These are phyloP conservation scores for Marisa cornuarietis DNA, from an alignment of 1,140 invertebrate genomes.

Conservation along the genomic window DNA sequence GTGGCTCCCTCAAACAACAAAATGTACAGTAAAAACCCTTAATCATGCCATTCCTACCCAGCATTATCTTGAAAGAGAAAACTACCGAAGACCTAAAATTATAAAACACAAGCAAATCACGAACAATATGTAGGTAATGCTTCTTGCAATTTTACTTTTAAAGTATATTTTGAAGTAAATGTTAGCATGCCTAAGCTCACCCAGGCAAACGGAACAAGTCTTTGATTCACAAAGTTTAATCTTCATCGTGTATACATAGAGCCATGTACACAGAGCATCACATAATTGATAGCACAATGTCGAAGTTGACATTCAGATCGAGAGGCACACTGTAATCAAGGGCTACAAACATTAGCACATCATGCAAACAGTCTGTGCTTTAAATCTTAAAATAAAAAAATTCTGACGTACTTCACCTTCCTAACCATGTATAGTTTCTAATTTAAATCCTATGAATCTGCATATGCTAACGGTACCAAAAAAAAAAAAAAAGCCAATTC, in stretches of 20 bases:
- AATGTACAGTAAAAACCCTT: too few species aligned
- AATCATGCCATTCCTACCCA: too few species aligned
- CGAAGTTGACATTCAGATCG: not conserved
- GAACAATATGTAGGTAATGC: too few species aligned
- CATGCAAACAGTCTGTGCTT: not conserved
- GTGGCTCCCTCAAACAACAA: too few species aligned
- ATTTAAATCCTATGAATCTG: not conserved
- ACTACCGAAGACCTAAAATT: too few species aligned
- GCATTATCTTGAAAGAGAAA: too few species aligned
- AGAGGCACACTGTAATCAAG: slow-evolving; percentile 5
- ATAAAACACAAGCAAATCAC: too few species aligned
- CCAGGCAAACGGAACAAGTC: not conserved
- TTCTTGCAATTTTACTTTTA: too few species aligned
- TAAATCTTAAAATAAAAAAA: not conserved
- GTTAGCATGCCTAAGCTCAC: slow-evolving; percentile 9
- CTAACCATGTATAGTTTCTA: not conserved
- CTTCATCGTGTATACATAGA: slow-evolving; percentile 18
- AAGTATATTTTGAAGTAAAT: not conserved
- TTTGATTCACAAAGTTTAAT: slow-evolving; percentile 14
- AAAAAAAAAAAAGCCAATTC: not conserved
- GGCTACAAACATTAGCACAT: not conserved
- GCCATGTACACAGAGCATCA: slow-evolving; percentile 4
- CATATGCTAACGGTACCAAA: not conserved
- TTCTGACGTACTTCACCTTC: not conserved
- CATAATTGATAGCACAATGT: not conserved